Evolutionary conservation across 1,140 invertebrate genomes (phyloP).

Genomic region (Eumaeus atala): DNA sequence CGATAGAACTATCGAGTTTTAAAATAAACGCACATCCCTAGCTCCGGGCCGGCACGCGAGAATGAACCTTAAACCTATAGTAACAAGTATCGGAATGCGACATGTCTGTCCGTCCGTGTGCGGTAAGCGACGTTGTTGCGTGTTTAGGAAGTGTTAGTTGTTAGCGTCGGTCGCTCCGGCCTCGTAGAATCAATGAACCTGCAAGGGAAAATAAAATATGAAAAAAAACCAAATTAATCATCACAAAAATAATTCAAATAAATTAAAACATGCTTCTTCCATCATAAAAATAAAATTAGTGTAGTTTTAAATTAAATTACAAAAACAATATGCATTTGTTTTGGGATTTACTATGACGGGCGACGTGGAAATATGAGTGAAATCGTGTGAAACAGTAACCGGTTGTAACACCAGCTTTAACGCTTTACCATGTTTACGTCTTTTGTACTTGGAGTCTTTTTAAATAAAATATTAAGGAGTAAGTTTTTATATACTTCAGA

Average conservation of each 20-base stretch:
- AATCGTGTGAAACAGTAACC: too few species aligned
- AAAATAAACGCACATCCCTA: neutral
- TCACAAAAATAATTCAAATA: neutral
- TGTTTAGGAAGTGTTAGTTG: slow-evolving; percentile 42
- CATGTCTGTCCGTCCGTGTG: slow-evolving; percentile 40
- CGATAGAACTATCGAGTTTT: neutral
- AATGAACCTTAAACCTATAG: slow-evolving; percentile 57
- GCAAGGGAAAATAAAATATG: slow-evolving; percentile 23
- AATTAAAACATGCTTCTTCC: too few species aligned
- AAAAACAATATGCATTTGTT: too few species aligned
- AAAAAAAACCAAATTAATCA: neutral
- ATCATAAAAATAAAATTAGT: too few species aligned
- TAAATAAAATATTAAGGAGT: too few species aligned
- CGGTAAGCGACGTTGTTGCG: slow-evolving; percentile 49
- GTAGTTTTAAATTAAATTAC: too few species aligned
- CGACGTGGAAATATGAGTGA: too few species aligned
- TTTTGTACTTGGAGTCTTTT: too few species aligned
- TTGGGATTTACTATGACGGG: too few species aligned
- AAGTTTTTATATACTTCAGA: too few species aligned
- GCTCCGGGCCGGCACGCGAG: slow-evolving; percentile 32
- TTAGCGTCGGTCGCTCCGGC: slow-evolving; percentile 23
- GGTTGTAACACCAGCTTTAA: too few species aligned
- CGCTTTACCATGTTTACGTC: too few species aligned
- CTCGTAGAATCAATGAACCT: slow-evolving; percentile 46
- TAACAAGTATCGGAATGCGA: slow-evolving; percentile 63